Base-by-base conservation (phyloP, 2,888 invertebrate species). In the Netelia fuscicornis region DNA sequence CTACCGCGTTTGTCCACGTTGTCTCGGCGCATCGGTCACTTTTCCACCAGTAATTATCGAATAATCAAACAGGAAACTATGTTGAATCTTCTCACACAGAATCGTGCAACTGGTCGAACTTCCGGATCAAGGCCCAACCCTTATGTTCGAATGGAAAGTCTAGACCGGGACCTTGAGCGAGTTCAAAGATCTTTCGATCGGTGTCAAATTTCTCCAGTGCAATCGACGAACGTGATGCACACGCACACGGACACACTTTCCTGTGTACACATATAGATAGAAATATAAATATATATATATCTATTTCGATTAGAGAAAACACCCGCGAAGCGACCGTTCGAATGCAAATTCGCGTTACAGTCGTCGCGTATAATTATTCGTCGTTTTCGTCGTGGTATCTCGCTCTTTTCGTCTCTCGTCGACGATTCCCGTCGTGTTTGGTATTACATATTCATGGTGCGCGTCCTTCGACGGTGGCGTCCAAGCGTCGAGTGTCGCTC, bases 401-500 rank as follows among this genome's bases (percentile, higher is more conserved):
- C 48, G 10, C 11, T 48, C 48, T 10, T 48, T 48, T 48, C 13
- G 54, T 65, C n/a, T 54, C 54, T 3, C 54, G 54, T 65, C 37
- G 37, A 62, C 44, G 48, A 74, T 74, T 30, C 10, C 10, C 17
- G n/a, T 10, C 9, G 58, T 44, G 52, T 62, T 37, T 81, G 44
- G 67, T 85, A 83, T 89, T 89, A 89, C 88, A 90, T 90, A 89
- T 90, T 90, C 87, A 89, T 89, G 87, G 85, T 85, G 87, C 90
- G 92, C 92, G 92, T 93, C 93, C 93, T 93, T 93, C 92, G 91
- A 89, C 92, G 90, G 88, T 92, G 93, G 90, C 92, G 93, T 93
- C 91, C 90, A 89, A 91, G 90, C 93, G 92, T 91, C 92, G 93
- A 93, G 92, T 93, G 84, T 85, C 88, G 87, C 91, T 90, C 87